Conservation (phyloP, 2,888 invertebrate species). For the Metopia argyrocephala region DNA sequence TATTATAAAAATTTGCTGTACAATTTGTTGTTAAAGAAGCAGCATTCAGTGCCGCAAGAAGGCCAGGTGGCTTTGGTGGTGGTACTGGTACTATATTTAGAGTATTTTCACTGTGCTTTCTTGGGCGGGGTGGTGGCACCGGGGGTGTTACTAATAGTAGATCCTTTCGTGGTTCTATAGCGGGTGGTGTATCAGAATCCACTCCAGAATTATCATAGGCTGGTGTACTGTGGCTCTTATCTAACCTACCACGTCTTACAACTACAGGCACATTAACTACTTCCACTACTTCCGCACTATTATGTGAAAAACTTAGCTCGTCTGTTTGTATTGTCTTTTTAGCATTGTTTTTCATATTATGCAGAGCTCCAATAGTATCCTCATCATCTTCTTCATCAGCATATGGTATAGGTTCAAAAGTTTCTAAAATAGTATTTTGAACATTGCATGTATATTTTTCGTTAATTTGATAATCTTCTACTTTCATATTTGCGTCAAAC, state of each 20-base stretch:
- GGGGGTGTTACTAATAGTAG: conserved; percentile 77
- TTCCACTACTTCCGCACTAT: conserved; percentile 68
- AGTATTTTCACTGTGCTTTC: conserved; percentile 72
- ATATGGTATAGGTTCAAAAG: conserved; percentile 78
- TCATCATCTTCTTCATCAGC: conserved; percentile 75
- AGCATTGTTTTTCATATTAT: conserved; percentile 55
- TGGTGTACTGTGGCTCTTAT: conserved; percentile 91
- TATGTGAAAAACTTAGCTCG: conserved; percentile 17
- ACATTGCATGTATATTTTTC: conserved; percentile 78
- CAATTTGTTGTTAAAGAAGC: conserved; percentile 52
- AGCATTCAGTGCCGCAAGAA: conserved; percentile 69
- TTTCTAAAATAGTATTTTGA: conserved; percentile 78
- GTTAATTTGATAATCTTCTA: conserved; percentile 75
- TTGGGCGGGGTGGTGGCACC: conserved; percentile 79
- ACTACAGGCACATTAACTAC: conserved; percentile 73
- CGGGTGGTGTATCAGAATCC: conserved; percentile 77
- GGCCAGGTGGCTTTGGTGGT: conserved; percentile 78
- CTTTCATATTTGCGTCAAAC: conserved; percentile 77
- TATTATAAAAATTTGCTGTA: conserved; percentile 13
- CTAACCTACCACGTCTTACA: conserved; percentile 81
- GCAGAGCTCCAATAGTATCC: conserved; percentile 68
- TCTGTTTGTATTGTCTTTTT: conserved; percentile 67
- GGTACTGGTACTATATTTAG: conserved; percentile 79
- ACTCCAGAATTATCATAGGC: conserved; percentile 84
- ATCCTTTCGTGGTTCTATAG: conserved; percentile 78